A percentile compares a stretch with the other conserved stretches of the same genome.
phyloP scores from a whole-genome alignment of 2,888 invertebrate genomes.

The Napeogenes inachia region DNA sequence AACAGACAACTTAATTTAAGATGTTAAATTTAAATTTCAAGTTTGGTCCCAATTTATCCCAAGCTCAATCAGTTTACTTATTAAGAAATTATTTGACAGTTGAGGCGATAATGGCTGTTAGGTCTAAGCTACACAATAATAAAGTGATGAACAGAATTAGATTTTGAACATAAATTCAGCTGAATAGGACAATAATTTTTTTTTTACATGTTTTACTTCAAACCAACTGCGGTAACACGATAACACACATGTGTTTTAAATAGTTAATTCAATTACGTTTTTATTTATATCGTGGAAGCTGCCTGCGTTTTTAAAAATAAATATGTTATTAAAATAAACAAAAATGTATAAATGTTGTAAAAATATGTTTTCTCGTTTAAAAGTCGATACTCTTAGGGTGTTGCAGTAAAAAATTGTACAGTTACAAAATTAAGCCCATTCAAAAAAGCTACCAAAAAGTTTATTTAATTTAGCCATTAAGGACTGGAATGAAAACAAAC shows the following conservation, averaged over 20 bases:
- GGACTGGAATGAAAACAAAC: slow-evolving; percentile 56
- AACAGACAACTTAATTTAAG: slow-evolving; percentile 22
- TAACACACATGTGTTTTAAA: not conserved
- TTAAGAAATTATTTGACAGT: slow-evolving; percentile 6
- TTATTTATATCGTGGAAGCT: not conserved
- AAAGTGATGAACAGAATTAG: no score
- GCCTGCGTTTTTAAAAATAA: not conserved
- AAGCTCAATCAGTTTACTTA: slow-evolving; percentile 37
- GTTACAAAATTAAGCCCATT: slow-evolving; percentile 54
- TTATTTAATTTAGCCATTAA: slow-evolving; percentile 46
- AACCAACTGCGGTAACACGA: slow-evolving; percentile 31
- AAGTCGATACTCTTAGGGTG: slow-evolving; percentile 37
- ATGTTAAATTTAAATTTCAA: slow-evolving; percentile 24
- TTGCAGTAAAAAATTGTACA: slow-evolving; percentile 68
- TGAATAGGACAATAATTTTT: not conserved
- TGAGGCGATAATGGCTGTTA: slow-evolving; percentile 4
- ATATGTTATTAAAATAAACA: not conserved
- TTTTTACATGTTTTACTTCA: slow-evolving; percentile 18
- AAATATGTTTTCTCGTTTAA: not conserved
- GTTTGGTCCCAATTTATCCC: slow-evolving; percentile 63
- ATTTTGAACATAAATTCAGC: no score
- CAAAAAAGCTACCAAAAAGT: slow-evolving; percentile 37
- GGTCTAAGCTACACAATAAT: slow-evolving; percentile 5
- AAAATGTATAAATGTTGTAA: no score
- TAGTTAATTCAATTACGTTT: not conserved